phyloP scores from a whole-genome alignment of 2,888 invertebrate genomes.

The Tubulanus polymorphus region DNA sequence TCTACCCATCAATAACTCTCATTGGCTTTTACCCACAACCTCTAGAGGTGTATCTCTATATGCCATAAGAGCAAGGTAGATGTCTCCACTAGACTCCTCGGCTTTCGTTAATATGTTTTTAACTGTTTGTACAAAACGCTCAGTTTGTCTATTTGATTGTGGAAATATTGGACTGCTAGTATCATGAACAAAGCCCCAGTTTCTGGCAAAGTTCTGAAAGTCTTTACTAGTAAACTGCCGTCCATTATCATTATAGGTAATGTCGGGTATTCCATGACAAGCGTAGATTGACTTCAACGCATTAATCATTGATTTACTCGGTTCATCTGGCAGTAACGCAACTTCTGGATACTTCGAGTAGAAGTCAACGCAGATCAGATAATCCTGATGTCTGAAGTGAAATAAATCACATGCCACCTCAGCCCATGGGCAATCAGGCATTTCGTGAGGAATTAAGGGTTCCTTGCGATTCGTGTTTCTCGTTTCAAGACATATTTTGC shows the following conservation, averaged over 20 bases:
- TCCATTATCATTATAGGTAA: constrained; percentile 20
- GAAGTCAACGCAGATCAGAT: constrained; percentile 15
- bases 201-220: constrained; percentile 15
- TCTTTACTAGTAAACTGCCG: constrained; percentile 18
- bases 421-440: constrained; percentile 14
- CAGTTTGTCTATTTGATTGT: constrained; percentile 23
- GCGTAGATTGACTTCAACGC: constrained; percentile 16
- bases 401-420: constrained; percentile 20
- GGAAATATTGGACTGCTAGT: constrained; percentile 19
- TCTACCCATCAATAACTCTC: constrained; percentile 17
- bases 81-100: constrained; percentile 10
- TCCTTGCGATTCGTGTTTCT: constrained; percentile 6
- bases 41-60: constrained; percentile 16
- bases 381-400: constrained; percentile 9
- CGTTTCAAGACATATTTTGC: constrained; percentile 1
- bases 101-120: constrained; percentile 18
- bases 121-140: constrained; percentile 18
- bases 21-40: constrained; percentile 14
- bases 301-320: constrained; percentile 1
- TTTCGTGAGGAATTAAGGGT: constrained; percentile 14
- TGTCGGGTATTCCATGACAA: constrained; percentile 20
- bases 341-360: constrained; percentile 11
- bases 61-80: constrained; percentile 11
- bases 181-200: constrained; percentile 9
- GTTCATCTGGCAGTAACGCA: constrained; percentile 3